These are phyloP conservation scores for Heliconius hortense DNA, from an alignment of 2,888 invertebrate genomes.

Conservation along the genomic window DNA sequence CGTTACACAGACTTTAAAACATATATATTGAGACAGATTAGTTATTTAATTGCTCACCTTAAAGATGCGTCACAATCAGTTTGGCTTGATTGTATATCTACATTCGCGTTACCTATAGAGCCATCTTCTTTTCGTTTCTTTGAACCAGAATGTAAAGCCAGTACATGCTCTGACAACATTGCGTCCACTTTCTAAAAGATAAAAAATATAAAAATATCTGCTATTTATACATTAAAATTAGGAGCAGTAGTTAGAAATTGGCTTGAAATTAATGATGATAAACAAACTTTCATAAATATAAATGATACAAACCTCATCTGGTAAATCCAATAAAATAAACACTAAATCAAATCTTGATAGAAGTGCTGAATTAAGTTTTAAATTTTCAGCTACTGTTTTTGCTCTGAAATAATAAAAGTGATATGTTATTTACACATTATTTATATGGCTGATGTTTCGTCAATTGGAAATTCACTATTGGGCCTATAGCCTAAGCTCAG, in stretches of 20 bases:
- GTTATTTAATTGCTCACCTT: slow-evolving; percentile 50
- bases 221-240: background rate
- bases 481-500: no score
- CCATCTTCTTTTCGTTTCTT: slow-evolving; percentile 55
- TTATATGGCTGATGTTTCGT: no score
- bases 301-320: slow-evolving; percentile 83
- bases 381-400: slow-evolving; percentile 94
- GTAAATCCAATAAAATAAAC: slow-evolving; percentile 93
- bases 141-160: slow-evolving; percentile 86
- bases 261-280: no score
- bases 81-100: slow-evolving; percentile 60
- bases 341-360: slow-evolving; percentile 96
- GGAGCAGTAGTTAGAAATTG: background rate
- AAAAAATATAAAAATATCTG: background rate
- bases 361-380: slow-evolving; percentile 92
- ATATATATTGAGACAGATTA: background rate
- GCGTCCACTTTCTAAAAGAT: slow-evolving; percentile 86
- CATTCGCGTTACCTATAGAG: slow-evolving; percentile 49
- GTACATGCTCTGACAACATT: slow-evolving; percentile 90
- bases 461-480: no score
- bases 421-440: background rate
- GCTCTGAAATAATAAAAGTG: slow-evolving; percentile 70
- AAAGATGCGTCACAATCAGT: slow-evolving; percentile 60
- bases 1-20: background rate
- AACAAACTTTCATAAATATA: background rate